Evolutionary conservation across 2,797 vertebrate species (phyloP).

Genomic region (Neopelma chrysocephalum): DNA sequence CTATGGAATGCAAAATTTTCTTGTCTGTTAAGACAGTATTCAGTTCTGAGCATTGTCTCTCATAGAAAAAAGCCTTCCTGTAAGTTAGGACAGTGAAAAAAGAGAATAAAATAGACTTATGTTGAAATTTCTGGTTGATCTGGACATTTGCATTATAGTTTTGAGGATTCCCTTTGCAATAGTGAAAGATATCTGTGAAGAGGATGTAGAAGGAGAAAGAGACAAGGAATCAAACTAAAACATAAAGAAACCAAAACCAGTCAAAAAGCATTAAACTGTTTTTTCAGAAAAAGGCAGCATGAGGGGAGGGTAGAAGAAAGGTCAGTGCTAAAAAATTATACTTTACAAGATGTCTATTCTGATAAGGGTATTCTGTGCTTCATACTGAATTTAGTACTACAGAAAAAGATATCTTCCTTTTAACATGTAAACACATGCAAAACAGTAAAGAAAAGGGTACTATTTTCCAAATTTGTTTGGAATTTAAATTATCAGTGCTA

Average conservation of each 20-base stretch:
- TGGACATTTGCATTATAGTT: neutral
- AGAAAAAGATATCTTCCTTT: neutral
- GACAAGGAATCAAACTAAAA: neutral
- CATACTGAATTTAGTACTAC: neutral
- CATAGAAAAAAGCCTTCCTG: neutral
- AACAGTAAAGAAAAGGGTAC: neutral
- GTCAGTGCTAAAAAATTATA: neutral
- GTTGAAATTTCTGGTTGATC: neutral
- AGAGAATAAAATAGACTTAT: neutral
- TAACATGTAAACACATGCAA: neutral
- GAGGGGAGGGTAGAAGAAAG: neutral
- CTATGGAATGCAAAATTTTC: neutral
- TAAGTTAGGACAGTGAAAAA: neutral
- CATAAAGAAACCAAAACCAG: neutral
- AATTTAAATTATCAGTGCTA: neutral
- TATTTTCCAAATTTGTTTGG: neutral
- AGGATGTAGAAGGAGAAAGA: neutral
- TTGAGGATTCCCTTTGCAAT: neutral
- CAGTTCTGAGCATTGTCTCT: accelerated
- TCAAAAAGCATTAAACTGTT: neutral
- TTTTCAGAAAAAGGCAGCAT: neutral
- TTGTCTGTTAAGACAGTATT: neutral
- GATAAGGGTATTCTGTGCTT: neutral
- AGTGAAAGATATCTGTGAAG: neutral
- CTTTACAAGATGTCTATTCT: neutral